A percentile compares a stretch with the other conserved stretches of the same genome.
phyloP scores from a whole-genome alignment of 2,888 invertebrate genomes.

The Matsumyia berberina region DNA sequence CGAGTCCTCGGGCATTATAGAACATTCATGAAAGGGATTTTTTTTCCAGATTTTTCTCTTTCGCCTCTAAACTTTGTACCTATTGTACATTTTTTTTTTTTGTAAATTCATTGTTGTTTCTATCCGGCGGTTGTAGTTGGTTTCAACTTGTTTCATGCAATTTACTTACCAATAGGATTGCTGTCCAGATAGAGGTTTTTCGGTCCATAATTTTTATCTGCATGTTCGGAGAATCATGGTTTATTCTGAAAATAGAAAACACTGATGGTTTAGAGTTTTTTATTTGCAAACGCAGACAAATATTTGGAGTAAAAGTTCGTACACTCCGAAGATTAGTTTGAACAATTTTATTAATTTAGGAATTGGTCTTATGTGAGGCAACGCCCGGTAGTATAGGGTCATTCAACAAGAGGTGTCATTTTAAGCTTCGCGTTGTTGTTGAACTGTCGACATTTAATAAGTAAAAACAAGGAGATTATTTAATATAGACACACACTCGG shows the following conservation, averaged over 20 bases:
- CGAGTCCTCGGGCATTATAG: slow-evolving; percentile 41
- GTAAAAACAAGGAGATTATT: too few species aligned
- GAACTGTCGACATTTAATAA: too few species aligned
- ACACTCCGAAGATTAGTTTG: slow-evolving; percentile 29
- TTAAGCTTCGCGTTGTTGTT: too few species aligned
- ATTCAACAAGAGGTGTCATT: too few species aligned
- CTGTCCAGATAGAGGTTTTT: slow-evolving; percentile 79
- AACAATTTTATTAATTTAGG: slow-evolving; percentile 6
- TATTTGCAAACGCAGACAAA: slow-evolving; percentile 33
- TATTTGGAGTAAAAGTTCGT: slow-evolving; percentile 6
- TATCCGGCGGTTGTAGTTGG: slow-evolving; percentile 9
- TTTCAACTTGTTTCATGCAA: slow-evolving; percentile 32
- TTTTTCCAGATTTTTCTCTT: slow-evolving; percentile 12
- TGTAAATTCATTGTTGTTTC: slow-evolving; percentile 37
- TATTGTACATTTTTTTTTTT: slow-evolving; percentile 29
- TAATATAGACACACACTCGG: too few species aligned
- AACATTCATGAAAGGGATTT: slow-evolving; percentile 39
- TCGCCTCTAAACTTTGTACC: slow-evolving; percentile 1
- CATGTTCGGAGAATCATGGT: slow-evolving; percentile 83
- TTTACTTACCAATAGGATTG: slow-evolving; percentile 82
- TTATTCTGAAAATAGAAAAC: slow-evolving; percentile 78
- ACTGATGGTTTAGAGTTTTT: slow-evolving; percentile 21
- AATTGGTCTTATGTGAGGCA: background rate
- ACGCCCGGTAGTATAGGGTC: too few species aligned
- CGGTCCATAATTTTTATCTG: slow-evolving; percentile 82